Conservation (phyloP, 1,140 invertebrate genomes). For the Pygmarrhopalites habei region DNA sequence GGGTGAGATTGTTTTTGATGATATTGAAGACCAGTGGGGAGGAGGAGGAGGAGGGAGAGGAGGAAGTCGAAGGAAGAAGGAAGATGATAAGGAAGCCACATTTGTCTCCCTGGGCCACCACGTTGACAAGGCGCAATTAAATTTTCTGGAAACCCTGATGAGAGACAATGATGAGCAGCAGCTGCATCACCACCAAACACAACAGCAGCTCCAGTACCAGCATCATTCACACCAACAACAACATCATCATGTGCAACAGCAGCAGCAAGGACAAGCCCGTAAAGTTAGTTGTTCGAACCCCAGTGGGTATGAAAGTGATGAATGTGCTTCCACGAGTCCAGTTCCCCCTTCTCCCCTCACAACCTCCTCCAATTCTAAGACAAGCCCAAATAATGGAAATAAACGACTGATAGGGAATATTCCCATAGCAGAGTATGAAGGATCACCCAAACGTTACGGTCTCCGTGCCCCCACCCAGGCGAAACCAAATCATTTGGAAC, state of each 20-base stretch:
- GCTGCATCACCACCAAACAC: neutral
- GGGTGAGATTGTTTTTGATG: slow-evolving; percentile 68
- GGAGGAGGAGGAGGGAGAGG: slow-evolving; percentile 20
- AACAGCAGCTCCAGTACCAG: neutral
- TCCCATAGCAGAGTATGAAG: slow-evolving; percentile 84
- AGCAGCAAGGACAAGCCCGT: neutral
- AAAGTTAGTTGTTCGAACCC: neutral
- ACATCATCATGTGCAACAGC: neutral
- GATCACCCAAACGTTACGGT: slow-evolving; percentile 69
- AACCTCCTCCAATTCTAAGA: slow-evolving; percentile 23
- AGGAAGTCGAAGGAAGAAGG: neutral
- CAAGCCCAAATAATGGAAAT: slow-evolving; percentile 44
- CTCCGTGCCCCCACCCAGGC: slow-evolving; percentile 40
- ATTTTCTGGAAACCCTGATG: slow-evolving; percentile 28
- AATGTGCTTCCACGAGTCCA: slow-evolving; percentile 19
- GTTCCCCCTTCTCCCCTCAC: neutral
- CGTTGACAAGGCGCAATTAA: slow-evolving; percentile 21
- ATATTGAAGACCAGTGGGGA: slow-evolving; percentile 53
- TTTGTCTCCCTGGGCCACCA: slow-evolving; percentile 17
- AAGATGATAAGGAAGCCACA: slow-evolving; percentile 15
- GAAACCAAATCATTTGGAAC: slow-evolving; percentile 36
- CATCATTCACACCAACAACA: neutral
- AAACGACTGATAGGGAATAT: slow-evolving; percentile 66
- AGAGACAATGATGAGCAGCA: slow-evolving; percentile 29
- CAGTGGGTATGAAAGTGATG: slow-evolving; percentile 38